phyloP scores from a whole-genome alignment of 2,797 vertebrate genomes.

The Cephalopachus bancanus region DNA sequence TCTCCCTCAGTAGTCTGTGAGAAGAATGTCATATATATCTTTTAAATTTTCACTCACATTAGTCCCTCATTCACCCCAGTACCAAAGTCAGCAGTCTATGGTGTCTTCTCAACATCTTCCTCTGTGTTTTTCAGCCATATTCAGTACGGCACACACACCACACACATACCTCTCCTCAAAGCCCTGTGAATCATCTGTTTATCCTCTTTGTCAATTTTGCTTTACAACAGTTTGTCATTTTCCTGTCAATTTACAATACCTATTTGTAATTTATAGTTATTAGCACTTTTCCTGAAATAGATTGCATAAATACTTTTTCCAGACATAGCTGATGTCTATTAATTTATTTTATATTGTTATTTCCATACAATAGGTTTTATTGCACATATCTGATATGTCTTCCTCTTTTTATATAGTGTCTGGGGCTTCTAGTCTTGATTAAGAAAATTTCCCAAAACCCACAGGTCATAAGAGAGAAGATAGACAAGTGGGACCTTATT shows the following conservation, averaged over 20 bases:
- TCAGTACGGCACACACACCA: not conserved
- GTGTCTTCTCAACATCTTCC: not conserved
- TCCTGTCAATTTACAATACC: not conserved
- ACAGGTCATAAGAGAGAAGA: no score
- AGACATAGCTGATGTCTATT: not conserved
- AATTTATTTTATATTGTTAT: not conserved
- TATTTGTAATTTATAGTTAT: not conserved
- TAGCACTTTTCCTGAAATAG: not conserved
- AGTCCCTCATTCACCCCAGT: not conserved
- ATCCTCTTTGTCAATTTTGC: not conserved
- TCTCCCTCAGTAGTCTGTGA: not conserved
- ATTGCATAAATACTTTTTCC: constrained; percentile 20
- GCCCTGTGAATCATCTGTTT: not conserved
- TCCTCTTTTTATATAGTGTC: not conserved
- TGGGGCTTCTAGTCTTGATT: not conserved
- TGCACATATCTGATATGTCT: not conserved
- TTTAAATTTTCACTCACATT: not conserved
- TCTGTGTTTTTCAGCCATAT: not conserved
- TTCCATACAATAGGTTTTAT: not conserved
- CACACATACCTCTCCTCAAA: not conserved
- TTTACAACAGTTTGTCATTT: not conserved
- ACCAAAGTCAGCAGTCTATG: not conserved
- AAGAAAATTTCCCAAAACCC: not conserved
- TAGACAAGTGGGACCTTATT: no score
- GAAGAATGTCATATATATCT: not conserved